Evolutionary conservation across 2,888 invertebrate species (phyloP).

Genomic region (Amphimallon solstitiale): DNA sequence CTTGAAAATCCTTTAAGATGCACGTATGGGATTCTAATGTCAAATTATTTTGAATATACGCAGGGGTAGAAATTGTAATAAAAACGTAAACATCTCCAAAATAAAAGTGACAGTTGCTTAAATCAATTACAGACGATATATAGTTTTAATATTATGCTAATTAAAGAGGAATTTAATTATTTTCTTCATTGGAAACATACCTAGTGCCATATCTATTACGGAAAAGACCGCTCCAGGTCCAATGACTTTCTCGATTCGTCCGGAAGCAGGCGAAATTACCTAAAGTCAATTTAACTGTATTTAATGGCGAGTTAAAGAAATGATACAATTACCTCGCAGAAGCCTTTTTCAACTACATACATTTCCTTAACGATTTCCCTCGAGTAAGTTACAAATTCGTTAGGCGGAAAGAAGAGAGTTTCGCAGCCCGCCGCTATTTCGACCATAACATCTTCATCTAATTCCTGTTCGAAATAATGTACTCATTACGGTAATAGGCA

Average conservation of each 20-base stretch:
- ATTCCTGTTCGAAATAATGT: constrained; percentile 35
- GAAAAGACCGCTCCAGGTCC: constrained; percentile 44
- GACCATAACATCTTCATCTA: constrained; percentile 39
- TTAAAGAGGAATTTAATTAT: neutral
- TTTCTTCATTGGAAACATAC: constrained; percentile 34
- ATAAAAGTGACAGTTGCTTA: too few relatives aligned
- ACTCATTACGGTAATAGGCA: neutral
- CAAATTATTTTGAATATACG: too few relatives aligned
- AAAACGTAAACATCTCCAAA: too few relatives aligned
- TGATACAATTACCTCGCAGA: constrained; percentile 46
- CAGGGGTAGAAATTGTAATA: neutral
- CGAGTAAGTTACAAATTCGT: constrained; percentile 48
- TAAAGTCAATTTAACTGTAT: constrained; percentile 29
- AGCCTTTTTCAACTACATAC: constrained; percentile 49
- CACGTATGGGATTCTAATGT: too few relatives aligned
- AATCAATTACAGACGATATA: neutral
- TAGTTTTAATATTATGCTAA: neutral
- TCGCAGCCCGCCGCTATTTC: constrained; percentile 41
- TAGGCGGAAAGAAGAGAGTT: constrained; percentile 43
- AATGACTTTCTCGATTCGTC: constrained; percentile 43
- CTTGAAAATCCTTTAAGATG: too few relatives aligned
- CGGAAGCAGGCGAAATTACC: constrained; percentile 45
- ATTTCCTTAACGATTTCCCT: constrained; percentile 46
- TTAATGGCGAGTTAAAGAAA: neutral
- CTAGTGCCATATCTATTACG: constrained; percentile 47